Conservation (phyloP, 2,888 invertebrate genomes). For the Glaucopsyche alexis region DNA sequence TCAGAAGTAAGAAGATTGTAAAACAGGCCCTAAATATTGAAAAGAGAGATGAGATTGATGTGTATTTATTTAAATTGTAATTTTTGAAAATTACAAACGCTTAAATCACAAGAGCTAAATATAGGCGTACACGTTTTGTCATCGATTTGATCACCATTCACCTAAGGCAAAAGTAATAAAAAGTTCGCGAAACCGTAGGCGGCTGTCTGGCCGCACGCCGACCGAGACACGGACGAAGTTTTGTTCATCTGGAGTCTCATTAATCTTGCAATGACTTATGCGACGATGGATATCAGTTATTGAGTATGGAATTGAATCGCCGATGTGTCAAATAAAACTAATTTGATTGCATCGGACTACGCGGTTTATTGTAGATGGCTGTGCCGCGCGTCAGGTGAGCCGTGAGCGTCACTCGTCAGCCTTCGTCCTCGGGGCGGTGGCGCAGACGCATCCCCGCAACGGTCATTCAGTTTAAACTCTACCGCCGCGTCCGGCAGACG, state of each 20-base stretch:
- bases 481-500: conserved; percentile 77
- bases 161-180: conserved; percentile 48
- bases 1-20: no score
- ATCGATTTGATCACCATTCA: conserved; percentile 56
- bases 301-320: neutral
- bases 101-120: neutral
- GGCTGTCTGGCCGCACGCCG: conserved; percentile 33
- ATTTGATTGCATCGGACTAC: neutral
- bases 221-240: conserved; percentile 20
- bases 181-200: conserved; percentile 48
- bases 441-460: conserved; percentile 48
- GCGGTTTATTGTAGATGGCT: conserved; percentile 27
- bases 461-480: conserved; percentile 71
- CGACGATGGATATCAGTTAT: neutral
- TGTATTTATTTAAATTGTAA: neutral
- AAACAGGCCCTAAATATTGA: neutral
- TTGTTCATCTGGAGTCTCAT: conserved; percentile 5
- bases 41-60: neutral
- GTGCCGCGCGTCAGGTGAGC: conserved; percentile 44
- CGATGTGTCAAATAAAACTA: conserved; percentile 22
- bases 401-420: no score
- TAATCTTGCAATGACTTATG: conserved; percentile 25
- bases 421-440: conserved; percentile 48
- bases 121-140: conserved; percentile 35
- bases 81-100: neutral